Base-by-base conservation (phyloP, 2,113 vertebrate genomes). In the Mirza zaza region DNA sequence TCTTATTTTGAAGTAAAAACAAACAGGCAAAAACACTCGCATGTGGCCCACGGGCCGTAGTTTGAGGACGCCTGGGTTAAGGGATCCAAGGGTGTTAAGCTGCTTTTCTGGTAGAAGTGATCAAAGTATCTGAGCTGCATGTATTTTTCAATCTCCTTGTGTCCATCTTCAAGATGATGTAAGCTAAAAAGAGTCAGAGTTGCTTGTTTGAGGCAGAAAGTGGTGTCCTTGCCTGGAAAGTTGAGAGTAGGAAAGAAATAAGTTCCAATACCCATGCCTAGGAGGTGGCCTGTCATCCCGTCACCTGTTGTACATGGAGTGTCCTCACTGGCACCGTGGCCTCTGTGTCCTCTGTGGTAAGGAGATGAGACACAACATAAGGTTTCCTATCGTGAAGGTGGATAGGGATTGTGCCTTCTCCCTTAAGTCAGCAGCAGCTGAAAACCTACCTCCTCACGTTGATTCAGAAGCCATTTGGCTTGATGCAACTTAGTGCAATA, bases 161-260 rank as follows among this genome's bases (percentile, higher is more conserved):
- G 65, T 86, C 68, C 34, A 55, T 86, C 75, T 94, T 85, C 14
- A 80, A 85, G 39, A 82, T 84, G 25, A 61, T 27, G 2, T 45
- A 70, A 83, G 42, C 50, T 34, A 23, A 29, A 85, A 86, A 87
- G 57, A 91, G 94, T n/a, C 57, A 42, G 1, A 61, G 39, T 90
- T 71, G 65, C 55, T 94, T 95, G 20, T 95, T 68, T 77, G 63
- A 71, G 45, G 68, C 55, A 95, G 50, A 87, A 95, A 68, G 63
- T 25, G 27, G 18, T 48, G 9, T 63, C 36, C 75, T 81, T 80
- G 34, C 36, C 34, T 92, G 14, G 55, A 61, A 92, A 96, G 61
- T 63, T 75, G 25, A 90, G 32, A 27, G 10, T 32, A 42, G 29
- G 76, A 85, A 90, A 88, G 85, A 95, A 71, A 70, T 50, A 77